Base-by-base conservation (phyloP, 2,888 invertebrate species). In the Orthonevra nobilis region DNA sequence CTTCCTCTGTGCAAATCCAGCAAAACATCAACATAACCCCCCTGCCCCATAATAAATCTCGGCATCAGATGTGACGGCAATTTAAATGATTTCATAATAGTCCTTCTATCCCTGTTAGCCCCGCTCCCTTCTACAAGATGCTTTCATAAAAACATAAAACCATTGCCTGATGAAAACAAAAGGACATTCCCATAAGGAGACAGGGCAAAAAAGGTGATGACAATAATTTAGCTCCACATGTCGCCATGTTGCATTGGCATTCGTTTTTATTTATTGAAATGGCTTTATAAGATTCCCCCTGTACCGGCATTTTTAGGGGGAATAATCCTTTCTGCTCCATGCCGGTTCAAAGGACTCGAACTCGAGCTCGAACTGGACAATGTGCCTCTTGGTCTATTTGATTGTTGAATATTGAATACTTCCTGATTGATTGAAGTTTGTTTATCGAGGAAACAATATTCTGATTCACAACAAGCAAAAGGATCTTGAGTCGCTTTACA, bases 351-450 rank as follows among this genome's bases (percentile, higher is more conserved):
- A 10, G 5, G 3, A 3, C 9, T 26, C 14, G 3, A 10, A 32
- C 9, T 15, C 23, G 3, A 42, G 40, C 23, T 14, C n/a, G n/a
- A 23, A 23, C 3, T 26, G 9, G 14, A 9, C 44, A 20, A 44
- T 46, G 17, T 58, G 61, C 58, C 68, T 81, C 42, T 69, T 36
- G 74, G 74, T 69, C 77, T 81, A 69, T 81, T 81, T 82, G 81
- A 81, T 82, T 82, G 60, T 68, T 81, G 82, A 82, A 82, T 82
- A 82, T 81, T 82, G 82, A 82, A 82, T 82, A 81, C 79, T 81
- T 82, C 82, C 82, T 81, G 81, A 81, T 74, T 81, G 81, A 81
- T 81, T 74, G 75, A 81, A 75, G 70, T 75, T 74, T 81, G 70
- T 75, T 75, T 64, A 70, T 64, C 58, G 48, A 75, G 46, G 46